Evolutionary conservation across 2,797 vertebrate genomes (phyloP), one percentile per base, ranked within the genome.

Genomic region (Chrosomus eos): DNA sequence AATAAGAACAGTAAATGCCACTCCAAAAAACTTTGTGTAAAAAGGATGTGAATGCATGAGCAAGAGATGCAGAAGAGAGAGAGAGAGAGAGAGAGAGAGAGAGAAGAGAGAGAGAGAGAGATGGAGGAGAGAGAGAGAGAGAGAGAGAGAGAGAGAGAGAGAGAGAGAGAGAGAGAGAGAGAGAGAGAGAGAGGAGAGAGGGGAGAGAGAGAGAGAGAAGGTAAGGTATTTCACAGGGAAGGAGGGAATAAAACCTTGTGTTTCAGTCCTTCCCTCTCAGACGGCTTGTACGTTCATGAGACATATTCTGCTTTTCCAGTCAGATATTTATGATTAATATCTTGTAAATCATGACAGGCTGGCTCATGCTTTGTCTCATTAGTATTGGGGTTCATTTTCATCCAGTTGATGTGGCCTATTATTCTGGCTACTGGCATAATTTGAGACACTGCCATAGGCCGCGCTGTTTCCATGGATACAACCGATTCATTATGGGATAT

Each of bases 401-500:
- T 91, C 87, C 94, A 85, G 90, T 91, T 16, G 87, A 89, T 1
- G 89, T 92, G 1, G 86, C 93, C 0, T 93, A 94, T 83, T 93
- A 93, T 72, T 92, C 91, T 0, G 89, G 92, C 73, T 93, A 95
- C 85, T 94, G 84, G 86, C 95, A 95, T 88, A 91, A 95, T 76
- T 95, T 96, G 91, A 95, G 94, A 80, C 94, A 90, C 90, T 99
- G 97, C 91, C 96, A 96, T 86, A 96, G 96, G 87, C 93, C 92
- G 3, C 82, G 92, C 7, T 99, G 97, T 86, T 90, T 86, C 91
- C 91, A 94, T 94, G 82, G 93, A 91, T 81, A 95, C 79, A 88
- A 89, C 0, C 92, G 94, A 9, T 93, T 95, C 86, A 90, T 91
- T 36, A 74, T 31, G 23, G 92, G 87, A 85, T 88, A 90, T 79